Conservation (phyloP, 1,140 invertebrate genomes). For the Drosophila quadrilineata region DNA sequence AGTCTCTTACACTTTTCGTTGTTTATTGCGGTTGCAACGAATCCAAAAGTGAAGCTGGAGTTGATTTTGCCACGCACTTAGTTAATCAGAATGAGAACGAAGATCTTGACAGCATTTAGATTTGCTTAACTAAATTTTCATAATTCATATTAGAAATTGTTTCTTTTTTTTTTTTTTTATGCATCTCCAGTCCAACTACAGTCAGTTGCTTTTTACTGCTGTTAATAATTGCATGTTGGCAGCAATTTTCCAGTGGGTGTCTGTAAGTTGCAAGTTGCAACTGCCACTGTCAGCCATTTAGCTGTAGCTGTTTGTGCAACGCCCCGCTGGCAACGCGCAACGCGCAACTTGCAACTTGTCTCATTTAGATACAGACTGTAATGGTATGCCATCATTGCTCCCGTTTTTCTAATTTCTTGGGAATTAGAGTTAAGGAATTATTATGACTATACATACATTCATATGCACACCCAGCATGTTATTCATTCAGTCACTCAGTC, state of each 20-base stretch:
- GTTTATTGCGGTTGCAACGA: slow-evolving; percentile 1
- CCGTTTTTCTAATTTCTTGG: slow-evolving; percentile 70
- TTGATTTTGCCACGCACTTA: slow-evolving; percentile 51
- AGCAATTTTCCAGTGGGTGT: slow-evolving; percentile 31
- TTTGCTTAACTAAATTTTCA: slow-evolving; percentile 58
- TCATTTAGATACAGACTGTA: slow-evolving; percentile 33
- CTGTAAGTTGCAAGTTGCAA: too few relatives aligned
- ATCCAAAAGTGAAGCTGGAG: not conserved
- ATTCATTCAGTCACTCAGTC: slow-evolving; percentile 44
- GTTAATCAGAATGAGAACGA: slow-evolving; percentile 67
- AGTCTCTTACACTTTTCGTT: too few relatives aligned
- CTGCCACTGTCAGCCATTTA: slow-evolving; percentile 40
- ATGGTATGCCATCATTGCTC: slow-evolving; percentile 34
- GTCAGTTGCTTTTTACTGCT: too few relatives aligned
- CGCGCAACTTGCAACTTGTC: slow-evolving; percentile 4
- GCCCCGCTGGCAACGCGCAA: slow-evolving; percentile 24
- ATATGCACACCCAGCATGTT: slow-evolving; percentile 38
- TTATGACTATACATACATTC: slow-evolving; percentile 24
- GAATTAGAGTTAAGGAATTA: slow-evolving; percentile 73
- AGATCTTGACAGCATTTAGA: slow-evolving; percentile 59
- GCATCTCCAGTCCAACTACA: too few relatives aligned
- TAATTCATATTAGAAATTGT: slow-evolving; percentile 72
- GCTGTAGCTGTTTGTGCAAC: slow-evolving; percentile 70
- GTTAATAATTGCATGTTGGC: slow-evolving; percentile 60
- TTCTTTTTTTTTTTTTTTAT: slow-evolving; percentile 26